A percentile compares a stretch with the other conserved stretches of the same genome.
phyloP scores from a whole-genome alignment of 2,797 vertebrate species.

The Atherinosoma microstoma region DNA sequence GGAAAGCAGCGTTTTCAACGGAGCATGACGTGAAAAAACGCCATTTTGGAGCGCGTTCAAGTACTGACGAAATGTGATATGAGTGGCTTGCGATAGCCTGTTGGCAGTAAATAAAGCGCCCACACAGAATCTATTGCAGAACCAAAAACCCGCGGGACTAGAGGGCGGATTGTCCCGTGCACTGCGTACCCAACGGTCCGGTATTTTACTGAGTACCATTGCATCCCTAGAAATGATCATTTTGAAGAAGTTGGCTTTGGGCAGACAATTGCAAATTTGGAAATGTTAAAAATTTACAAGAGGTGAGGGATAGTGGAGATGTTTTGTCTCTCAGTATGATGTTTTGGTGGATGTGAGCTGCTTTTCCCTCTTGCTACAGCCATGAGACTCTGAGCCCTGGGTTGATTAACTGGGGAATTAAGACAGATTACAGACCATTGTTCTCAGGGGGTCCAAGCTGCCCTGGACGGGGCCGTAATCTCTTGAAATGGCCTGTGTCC shows the following conservation, averaged over 20 bases:
- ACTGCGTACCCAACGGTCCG: too few species aligned
- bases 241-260: slow-evolving; percentile 13
- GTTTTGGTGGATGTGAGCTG: slow-evolving; percentile 40
- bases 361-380: slow-evolving; percentile 30
- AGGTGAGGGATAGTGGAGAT: slow-evolving; percentile 11
- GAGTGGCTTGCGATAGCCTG: too few species aligned
- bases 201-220: too few species aligned
- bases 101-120: too few species aligned
- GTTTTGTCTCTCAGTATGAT: slow-evolving; percentile 32
- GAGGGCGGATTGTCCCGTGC: too few species aligned
- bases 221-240: slow-evolving; percentile 37
- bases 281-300: slow-evolving; percentile 35
- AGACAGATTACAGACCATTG: slow-evolving; percentile 79
- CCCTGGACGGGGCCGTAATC: slow-evolving; percentile 69
- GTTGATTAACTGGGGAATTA: slow-evolving; percentile 79
- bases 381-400: slow-evolving; percentile 43
- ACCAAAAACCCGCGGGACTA: too few species aligned
- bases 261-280: slow-evolving; percentile 12
- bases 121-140: too few species aligned
- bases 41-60: too few species aligned
- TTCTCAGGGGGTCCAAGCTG: slow-evolving; percentile 63
- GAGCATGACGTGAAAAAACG: too few species aligned
- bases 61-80: too few species aligned
- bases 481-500: slow-evolving; percentile 75
- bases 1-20: too few species aligned